Base-by-base conservation (phyloP, 1,140 invertebrate species). In the Microplitis mediator region DNA sequence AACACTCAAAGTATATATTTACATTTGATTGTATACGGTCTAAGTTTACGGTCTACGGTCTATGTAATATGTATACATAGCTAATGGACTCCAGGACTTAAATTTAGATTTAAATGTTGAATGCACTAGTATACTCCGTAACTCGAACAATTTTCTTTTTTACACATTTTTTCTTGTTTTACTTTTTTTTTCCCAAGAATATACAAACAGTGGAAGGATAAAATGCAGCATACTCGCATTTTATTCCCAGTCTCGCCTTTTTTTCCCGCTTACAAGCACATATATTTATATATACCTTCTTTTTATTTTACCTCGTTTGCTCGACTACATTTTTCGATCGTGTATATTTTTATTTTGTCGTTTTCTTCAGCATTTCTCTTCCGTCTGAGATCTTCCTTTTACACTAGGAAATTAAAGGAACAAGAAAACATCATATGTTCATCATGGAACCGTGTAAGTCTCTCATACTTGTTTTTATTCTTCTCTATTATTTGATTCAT, bases 91-190 rank as follows among this genome's bases (percentile, higher is more conserved):
- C 72, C 66, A 69, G 63, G 66, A 77, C 77, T 75, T 79, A 79
- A 79, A 79, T 79, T 76, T 74, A 75, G 73, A 80, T 81, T 80
- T 77, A 79, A 80, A 76, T 78, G 71, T 75, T 74, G 75, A 75
- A 72, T 65, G 69, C 56, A 70, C 51, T 50, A 45, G 31, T 70
- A 76, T 32, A 45, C 36, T 39, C 32, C 13, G 54, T 52, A 71
- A 54, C 45, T 50, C 68, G 50, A 36, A 35, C 16, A 31, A 56
- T 60, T 16, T 65, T 39, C 5, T 45, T 45, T 45, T 45, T 45
- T 45, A 45, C 11, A 45, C 11, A 45, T 45, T 45, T 45, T 45
- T 45, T 45, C 8, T 45, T 11, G 39, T 45, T 45, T 45, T 45
- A 6, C 5, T 8, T 45, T 45, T 45, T 45, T 45, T 45, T 45